These are phyloP conservation scores for Notodonta dromedarius DNA, from an alignment of 2,888 invertebrate genomes.

Conservation along the genomic window DNA sequence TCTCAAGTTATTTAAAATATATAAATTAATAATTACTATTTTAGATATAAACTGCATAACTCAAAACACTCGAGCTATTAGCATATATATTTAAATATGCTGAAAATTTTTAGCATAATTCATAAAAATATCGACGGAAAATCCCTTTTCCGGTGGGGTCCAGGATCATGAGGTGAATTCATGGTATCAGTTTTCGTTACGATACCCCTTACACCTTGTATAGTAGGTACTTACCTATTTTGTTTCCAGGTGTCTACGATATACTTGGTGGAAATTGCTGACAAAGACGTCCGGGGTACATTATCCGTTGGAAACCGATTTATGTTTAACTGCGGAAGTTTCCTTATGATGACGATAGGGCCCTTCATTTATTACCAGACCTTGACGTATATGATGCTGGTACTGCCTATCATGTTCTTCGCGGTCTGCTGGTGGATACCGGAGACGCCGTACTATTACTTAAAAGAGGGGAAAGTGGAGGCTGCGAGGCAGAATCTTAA, in stretches of 20 bases:
- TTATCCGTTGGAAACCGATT: conserved; percentile 56
- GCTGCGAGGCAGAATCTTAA: conserved; percentile 69
- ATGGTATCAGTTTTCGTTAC: no score
- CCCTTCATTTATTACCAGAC: conserved; percentile 60
- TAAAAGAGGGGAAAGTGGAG: conserved; percentile 77
- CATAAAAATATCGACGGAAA: no score
- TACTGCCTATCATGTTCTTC: conserved; percentile 65
- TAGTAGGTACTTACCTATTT: neutral
- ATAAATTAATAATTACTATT: no score
- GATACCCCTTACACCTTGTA: no score
- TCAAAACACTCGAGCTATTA: no score
- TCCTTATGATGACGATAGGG: conserved; percentile 64
- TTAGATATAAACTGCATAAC: no score
- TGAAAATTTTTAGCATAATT: no score
- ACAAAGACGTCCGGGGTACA: conserved; percentile 69
- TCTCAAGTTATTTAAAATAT: no score
- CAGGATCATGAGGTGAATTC: no score
- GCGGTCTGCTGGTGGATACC: conserved; percentile 81
- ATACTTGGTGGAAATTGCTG: conserved; percentile 71
- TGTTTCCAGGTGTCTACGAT: conserved; percentile 62
- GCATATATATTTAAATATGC: no score
- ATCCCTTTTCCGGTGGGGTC: no score
- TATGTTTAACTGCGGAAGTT: conserved; percentile 63
- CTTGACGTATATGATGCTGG: conserved; percentile 67
- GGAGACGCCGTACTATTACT: conserved; percentile 84